phyloP scores from a whole-genome alignment of 2,888 invertebrate genomes.

The Nineta flava region DNA sequence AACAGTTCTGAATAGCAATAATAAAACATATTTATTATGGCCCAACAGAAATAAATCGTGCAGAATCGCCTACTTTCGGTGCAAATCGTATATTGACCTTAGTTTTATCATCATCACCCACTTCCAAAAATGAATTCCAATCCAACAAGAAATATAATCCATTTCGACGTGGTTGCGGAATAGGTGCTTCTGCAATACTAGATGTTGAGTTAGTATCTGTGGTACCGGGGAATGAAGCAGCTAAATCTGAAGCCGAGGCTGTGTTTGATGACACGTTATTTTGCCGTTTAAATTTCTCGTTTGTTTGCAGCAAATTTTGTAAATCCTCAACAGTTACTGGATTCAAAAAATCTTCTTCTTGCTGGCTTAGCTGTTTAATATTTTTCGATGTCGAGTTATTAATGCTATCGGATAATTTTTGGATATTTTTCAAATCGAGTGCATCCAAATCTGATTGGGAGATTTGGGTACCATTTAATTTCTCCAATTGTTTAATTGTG shows the following conservation, averaged over 20 bases:
- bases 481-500: conserved; percentile 29
- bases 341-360: conserved; percentile 24
- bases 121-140: conserved; percentile 75
- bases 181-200: conserved; percentile 38
- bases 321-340: conserved; percentile 24
- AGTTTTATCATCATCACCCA: conserved; percentile 52
- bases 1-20: too few species aligned
- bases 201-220: conserved; percentile 31
- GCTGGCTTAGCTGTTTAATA: conserved; percentile 19
- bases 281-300: conserved; percentile 35
- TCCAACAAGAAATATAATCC: conserved; percentile 75
- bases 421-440: conserved; percentile 23
- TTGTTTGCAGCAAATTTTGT: conserved; percentile 20
- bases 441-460: conserved; percentile 27
- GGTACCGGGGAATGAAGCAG: conserved; percentile 60
- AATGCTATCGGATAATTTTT: conserved; percentile 21
- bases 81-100: conserved; percentile 66
- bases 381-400: conserved; percentile 15
- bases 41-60: conserved; percentile 40
- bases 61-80: conserved; percentile 66
- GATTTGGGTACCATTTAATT: conserved; percentile 24
- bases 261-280: conserved; percentile 21
- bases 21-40: too few species aligned
- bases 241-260: conserved; percentile 46
- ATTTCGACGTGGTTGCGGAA: conserved; percentile 51